Conservation (phyloP, 2,888 invertebrate species). For the Copidosoma aretas region DNA sequence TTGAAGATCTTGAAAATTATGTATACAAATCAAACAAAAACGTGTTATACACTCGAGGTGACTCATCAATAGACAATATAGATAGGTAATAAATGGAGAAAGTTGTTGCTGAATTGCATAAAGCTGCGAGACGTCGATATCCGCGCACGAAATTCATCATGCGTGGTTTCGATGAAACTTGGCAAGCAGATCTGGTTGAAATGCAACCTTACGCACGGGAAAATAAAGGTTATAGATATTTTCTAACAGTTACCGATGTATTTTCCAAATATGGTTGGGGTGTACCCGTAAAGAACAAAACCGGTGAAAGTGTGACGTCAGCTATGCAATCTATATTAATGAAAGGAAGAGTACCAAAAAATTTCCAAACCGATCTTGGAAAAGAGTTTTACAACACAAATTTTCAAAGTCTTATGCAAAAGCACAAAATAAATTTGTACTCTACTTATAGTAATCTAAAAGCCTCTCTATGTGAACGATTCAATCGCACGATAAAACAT, state of each 20-base stretch:
- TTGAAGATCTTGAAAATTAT: not conserved
- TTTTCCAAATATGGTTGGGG: slow-evolving; percentile 57
- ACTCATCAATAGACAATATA: slow-evolving; percentile 43
- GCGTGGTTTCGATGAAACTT: slow-evolving; percentile 2
- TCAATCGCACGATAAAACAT: slow-evolving; percentile 46
- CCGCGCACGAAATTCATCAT: not conserved
- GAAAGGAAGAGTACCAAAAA: slow-evolving; percentile 33
- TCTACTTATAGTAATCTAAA: slow-evolving; percentile 24
- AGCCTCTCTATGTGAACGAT: slow-evolving; percentile 30
- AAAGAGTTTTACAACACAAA: slow-evolving; percentile 23
- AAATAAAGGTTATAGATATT: slow-evolving; percentile 44
- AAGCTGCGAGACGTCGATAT: not conserved
- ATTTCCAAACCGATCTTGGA: slow-evolving; percentile 42
- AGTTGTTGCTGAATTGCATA: not conserved
- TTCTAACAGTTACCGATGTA: slow-evolving; percentile 57
- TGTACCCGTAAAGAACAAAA: slow-evolving; percentile 36
- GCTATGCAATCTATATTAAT: slow-evolving; percentile 40
- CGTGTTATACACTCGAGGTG: slow-evolving; percentile 37
- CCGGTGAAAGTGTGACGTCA: slow-evolving; percentile 45
- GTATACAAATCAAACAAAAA: not conserved
- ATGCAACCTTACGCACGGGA: not conserved
- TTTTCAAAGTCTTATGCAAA: slow-evolving; percentile 29
- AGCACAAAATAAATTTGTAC: slow-evolving; percentile 36
- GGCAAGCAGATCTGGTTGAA: slow-evolving; percentile 5
- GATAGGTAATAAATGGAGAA: not conserved